Evolutionary conservation across 1,140 invertebrate species (phyloP).

Genomic region (Pinna nobilis): DNA sequence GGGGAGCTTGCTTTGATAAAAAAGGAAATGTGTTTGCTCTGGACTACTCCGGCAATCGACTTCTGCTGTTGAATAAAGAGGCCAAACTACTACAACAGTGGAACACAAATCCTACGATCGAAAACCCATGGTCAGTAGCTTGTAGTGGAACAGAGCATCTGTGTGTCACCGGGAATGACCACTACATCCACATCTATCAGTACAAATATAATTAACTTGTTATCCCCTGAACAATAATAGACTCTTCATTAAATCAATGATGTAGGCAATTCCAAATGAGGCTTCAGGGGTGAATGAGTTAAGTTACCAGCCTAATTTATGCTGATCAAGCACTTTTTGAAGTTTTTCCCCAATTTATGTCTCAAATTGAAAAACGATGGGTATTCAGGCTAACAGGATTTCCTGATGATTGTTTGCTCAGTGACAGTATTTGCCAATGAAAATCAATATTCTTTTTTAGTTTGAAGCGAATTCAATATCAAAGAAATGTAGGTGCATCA

Average conservation of each 20-base stretch:
- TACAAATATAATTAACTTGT: slow-evolving; percentile 3
- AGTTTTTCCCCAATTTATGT: neutral
- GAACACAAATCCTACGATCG: slow-evolving; percentile 20
- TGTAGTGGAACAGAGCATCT: slow-evolving; percentile 12
- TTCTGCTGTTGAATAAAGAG: slow-evolving; percentile 9
- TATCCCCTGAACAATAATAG: no score
- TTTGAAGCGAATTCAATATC: no score
- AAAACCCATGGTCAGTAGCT: slow-evolving; percentile 8
- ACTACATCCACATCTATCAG: slow-evolving; percentile 22
- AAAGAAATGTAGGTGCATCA: no score
- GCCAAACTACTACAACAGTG: slow-evolving; percentile 18
- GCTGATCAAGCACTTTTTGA: neutral
- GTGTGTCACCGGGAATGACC: slow-evolving; percentile 23
- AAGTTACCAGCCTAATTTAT: neutral
- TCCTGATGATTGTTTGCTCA: neutral
- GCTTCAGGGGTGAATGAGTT: no score
- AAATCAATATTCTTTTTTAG: no score
- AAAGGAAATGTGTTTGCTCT: slow-evolving; percentile 19
- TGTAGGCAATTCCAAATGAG: neutral
- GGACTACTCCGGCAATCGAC: slow-evolving; percentile 20
- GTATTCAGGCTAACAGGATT: neutral
- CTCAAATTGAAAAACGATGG: neutral
- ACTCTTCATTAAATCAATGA: no score
- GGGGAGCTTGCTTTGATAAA: slow-evolving; percentile 20
- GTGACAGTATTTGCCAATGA: neutral